Evolutionary conservation across 2,113 vertebrate species (phyloP).

Genomic region (Empidonax traillii): DNA sequence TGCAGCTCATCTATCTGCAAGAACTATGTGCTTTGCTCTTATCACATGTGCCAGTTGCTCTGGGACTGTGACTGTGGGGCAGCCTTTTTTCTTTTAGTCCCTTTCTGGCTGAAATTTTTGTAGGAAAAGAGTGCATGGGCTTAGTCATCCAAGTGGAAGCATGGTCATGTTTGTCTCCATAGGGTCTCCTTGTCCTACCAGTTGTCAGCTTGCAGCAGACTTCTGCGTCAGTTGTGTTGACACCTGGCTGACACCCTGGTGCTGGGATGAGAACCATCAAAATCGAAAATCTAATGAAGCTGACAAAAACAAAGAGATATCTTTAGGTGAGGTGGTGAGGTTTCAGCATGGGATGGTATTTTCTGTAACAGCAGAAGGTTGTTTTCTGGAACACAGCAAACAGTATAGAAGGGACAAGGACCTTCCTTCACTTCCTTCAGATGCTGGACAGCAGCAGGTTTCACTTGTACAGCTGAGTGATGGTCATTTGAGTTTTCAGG

Average conservation of each 20-base stretch:
- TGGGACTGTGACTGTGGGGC: neutral
- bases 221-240: neutral
- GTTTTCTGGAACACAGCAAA: neutral
- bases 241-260: neutral
- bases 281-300: neutral
- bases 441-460: neutral
- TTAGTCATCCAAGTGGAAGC: neutral
- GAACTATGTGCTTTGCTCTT: neutral
- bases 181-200: neutral
- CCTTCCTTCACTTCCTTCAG: neutral
- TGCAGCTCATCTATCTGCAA: neutral
- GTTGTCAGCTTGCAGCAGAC: neutral
- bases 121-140: neutral
- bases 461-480: neutral
- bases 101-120: neutral
- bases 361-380: neutral
- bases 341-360: neutral
- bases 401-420: neutral
- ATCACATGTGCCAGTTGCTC: rapidly evolving
- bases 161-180: neutral
- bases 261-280: neutral
- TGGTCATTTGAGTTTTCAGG: neutral
- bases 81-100: neutral
- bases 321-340: neutral
- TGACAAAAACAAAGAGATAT: neutral